Percentiles rank a stretch among this genome's conserved stretches.
Evolutionary conservation across 2,113 vertebrate species (phyloP).

Genomic region (Craseonycteris thonglongyai): DNA sequence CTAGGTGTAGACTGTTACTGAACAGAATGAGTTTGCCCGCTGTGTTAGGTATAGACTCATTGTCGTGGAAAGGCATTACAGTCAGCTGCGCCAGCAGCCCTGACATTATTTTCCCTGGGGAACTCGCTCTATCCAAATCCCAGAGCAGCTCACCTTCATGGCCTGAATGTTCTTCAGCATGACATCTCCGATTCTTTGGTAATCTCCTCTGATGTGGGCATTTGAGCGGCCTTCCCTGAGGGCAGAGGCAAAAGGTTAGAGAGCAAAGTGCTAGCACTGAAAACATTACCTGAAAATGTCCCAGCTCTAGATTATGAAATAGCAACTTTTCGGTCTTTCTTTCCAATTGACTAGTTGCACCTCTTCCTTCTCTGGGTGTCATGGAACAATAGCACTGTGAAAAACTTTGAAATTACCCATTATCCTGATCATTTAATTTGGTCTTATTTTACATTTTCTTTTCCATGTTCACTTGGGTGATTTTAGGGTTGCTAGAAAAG

Average conservation of each 20-base stretch:
- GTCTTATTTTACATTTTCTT: background rate
- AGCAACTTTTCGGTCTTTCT: background rate
- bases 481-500: background rate
- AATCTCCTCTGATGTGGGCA: constrained; percentile 93
- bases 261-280: background rate
- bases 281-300: fast-evolving
- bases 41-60: too few species aligned
- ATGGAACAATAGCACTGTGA: fast-evolving
- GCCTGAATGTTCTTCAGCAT: constrained; percentile 93
- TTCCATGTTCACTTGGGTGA: background rate
- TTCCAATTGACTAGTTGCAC: fast-evolving
- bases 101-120: fast-evolving
- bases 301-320: background rate
- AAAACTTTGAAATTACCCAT: background rate
- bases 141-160: constrained; percentile 86
- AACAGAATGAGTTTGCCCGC: fast-evolving
- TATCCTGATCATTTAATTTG: background rate
- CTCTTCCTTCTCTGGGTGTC: background rate
- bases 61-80: fast-evolving
- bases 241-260: constrained; percentile 17
- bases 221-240: constrained; percentile 96
- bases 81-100: fast-evolving
- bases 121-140: fast-evolving
- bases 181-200: constrained; percentile 95
- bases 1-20: fast-evolving